Percentiles rank a stretch among this genome's conserved stretches.
These are phyloP conservation scores for Agriotes lineatus DNA, from an alignment of 2,888 invertebrate genomes.

Conservation along the genomic window DNA sequence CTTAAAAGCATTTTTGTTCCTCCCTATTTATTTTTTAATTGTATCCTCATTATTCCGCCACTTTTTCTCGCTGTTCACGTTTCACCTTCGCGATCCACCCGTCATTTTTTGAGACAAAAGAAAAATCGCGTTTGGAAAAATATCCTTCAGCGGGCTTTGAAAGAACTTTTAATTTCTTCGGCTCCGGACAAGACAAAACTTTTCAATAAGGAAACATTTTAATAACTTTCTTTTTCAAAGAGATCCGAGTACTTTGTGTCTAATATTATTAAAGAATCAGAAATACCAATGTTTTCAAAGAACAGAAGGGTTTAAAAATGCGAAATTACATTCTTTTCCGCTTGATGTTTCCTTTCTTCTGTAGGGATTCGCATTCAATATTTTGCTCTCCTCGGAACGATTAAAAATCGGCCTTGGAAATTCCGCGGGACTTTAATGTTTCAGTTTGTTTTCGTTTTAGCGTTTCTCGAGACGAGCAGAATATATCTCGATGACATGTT, in stretches of 20 bases:
- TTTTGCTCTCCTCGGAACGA: neutral
- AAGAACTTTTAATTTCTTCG: conserved; percentile 38
- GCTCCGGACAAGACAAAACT: conserved; percentile 41
- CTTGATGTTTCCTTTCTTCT: conserved; percentile 37
- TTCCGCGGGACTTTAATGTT: too few relatives aligned
- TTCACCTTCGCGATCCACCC: conserved; percentile 9
- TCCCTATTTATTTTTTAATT: conserved; percentile 50
- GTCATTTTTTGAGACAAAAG: neutral
- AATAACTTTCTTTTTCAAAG: conserved; percentile 50
- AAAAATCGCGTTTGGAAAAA: too few relatives aligned
- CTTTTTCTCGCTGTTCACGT: conserved; percentile 26
- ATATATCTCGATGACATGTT: too few relatives aligned
- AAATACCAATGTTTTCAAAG: conserved; percentile 43
- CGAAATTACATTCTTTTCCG: conserved; percentile 37
- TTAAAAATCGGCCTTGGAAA: conserved; percentile 2
- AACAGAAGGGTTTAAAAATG: conserved; percentile 46
- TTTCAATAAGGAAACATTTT: conserved; percentile 50
- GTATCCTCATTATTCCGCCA: conserved; percentile 43
- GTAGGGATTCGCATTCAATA: conserved; percentile 38
- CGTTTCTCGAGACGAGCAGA: too few relatives aligned
- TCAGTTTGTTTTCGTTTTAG: too few relatives aligned
- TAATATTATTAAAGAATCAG: conserved; percentile 51
- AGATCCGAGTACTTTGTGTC: conserved; percentile 45
- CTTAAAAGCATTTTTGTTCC: conserved; percentile 55
- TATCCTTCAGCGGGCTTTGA: neutral